Conservation (phyloP, 2,888 invertebrate genomes). For the Lasioglossum malachurum region DNA sequence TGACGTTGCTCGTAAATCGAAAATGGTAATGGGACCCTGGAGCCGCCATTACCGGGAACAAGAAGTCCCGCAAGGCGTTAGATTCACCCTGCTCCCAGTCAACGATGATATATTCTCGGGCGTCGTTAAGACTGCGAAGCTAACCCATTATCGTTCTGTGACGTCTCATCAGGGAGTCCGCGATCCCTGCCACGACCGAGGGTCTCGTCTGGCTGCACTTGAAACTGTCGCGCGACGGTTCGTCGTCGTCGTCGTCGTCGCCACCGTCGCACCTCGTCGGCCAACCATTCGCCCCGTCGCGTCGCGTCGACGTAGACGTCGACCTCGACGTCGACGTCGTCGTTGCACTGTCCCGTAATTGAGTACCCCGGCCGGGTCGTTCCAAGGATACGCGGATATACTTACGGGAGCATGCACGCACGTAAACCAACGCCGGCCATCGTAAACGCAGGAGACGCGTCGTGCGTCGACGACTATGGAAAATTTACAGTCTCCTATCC, state of each 20-base stretch:
- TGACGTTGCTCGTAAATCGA: slow-evolving; percentile 64
- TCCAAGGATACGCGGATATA: slow-evolving; percentile 44
- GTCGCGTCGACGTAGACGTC: not conserved
- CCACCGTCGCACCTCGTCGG: not conserved
- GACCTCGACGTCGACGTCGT: not conserved
- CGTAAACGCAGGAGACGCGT: not conserved
- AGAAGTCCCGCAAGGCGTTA: slow-evolving; percentile 68
- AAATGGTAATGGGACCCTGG: slow-evolving; percentile 63
- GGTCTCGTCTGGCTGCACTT: slow-evolving; percentile 27
- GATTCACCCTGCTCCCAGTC: slow-evolving; percentile 61
- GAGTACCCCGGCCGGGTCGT: slow-evolving; percentile 29
- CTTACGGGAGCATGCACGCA: slow-evolving; percentile 40
- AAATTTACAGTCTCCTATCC: slow-evolving; percentile 60
- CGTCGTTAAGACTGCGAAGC: slow-evolving; percentile 57
- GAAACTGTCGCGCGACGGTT: slow-evolving; percentile 42
- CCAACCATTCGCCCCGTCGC: not conserved
- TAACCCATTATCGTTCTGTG: slow-evolving; percentile 44
- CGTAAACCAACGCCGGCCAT: slow-evolving; percentile 31
- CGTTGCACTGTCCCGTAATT: slow-evolving; percentile 35
- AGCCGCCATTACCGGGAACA: slow-evolving; percentile 48
- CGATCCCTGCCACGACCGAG: slow-evolving; percentile 12
- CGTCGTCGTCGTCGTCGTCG: not conserved
- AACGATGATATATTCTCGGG: slow-evolving; percentile 59
- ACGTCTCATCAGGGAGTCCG: slow-evolving; percentile 42
- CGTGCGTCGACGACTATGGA: slow-evolving; percentile 34